Evolutionary conservation across 2,888 invertebrate genomes (phyloP), one percentile per base, ranked within the genome.

Genomic region (Augochlorella aurata): DNA sequence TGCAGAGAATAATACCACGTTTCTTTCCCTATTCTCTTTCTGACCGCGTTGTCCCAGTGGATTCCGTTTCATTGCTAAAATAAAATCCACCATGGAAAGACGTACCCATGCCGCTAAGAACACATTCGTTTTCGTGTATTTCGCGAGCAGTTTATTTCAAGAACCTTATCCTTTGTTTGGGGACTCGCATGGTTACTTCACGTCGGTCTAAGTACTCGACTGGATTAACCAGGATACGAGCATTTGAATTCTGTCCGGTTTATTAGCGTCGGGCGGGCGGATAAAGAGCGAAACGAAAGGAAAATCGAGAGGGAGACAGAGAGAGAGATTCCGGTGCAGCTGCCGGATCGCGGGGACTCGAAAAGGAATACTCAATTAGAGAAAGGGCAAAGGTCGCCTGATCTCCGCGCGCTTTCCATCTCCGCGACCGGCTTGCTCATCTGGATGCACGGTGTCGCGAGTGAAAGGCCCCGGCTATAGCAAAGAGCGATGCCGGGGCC

Each of bases 401-500:
- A 78, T 84, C 78, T 49, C 71, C 67, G 29, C 8, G 10, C 47
- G 73, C 67, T 54, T 58, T 52, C 61, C 58, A 24, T 47, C 72
- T 63, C 72, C 10, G 49, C 29, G 47, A 16, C 63, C 12, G 67
- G 18, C 54, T 73, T 47, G 72, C 73, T 79, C 73, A 29, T 79
- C 67, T 58, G 49, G 75, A 73, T 73, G 76, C 77, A 79, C 73
- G 58, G 65, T 74, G 74, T 74, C 79, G 38, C 18, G 58, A 38
- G 71, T 80, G 85, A 77, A 83, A 80, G 77, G 79, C 74, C 50
- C 50, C 71, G 61, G 70, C 47, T 49, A 44, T 47, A 61, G 29
- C 82, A 79, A 82, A 81, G 81, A 85, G 61, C 82, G 84, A 77
- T 79, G 73, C 52, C 68, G 76, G 76, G 67, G 68, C 61, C 71